A percentile compares a stretch with the other conserved stretches of the same genome.
Evolutionary conservation across 2,113 vertebrate genomes (phyloP).

Genomic region (Menidia beryllina): DNA sequence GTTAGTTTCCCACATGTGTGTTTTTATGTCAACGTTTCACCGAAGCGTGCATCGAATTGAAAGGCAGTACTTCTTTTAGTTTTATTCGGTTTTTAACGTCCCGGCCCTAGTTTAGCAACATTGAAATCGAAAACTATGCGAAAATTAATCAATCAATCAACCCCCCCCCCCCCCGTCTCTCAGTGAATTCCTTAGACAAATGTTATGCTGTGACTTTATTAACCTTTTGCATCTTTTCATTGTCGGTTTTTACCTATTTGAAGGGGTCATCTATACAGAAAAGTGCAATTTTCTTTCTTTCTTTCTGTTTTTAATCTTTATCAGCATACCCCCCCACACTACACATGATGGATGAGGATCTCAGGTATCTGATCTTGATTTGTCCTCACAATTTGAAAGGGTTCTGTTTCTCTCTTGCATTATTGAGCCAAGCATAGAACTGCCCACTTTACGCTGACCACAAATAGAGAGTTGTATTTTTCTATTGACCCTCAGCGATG

Average conservation of each 20-base stretch:
- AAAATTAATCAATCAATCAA: not conserved
- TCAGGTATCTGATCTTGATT: slow-evolving; percentile 55
- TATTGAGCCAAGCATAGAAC: slow-evolving; percentile 51
- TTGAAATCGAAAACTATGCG: slow-evolving; percentile 26
- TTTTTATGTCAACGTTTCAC: slow-evolving; percentile 24
- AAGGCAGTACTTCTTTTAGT: slow-evolving; percentile 22
- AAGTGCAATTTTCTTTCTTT: not conserved
- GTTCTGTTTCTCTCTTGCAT: slow-evolving; percentile 33
- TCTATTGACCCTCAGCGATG: slow-evolving; percentile 38
- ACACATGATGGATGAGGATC: slow-evolving; percentile 49
- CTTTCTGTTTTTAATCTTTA: no score
- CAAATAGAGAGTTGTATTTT: slow-evolving; percentile 50
- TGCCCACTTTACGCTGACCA: slow-evolving; percentile 22
- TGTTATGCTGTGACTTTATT: slow-evolving; percentile 2
- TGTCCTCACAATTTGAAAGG: slow-evolving; percentile 19
- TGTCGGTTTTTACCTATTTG: slow-evolving; percentile 15
- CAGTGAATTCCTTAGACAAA: not conserved
- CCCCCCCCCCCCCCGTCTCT: not conserved
- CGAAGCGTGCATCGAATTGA: slow-evolving; percentile 29
- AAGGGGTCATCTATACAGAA: slow-evolving; percentile 15
- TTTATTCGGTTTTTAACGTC: no score
- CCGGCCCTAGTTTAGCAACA: slow-evolving; percentile 8
- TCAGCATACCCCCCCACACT: not conserved
- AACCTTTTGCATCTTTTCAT: not conserved
- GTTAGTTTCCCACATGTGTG: slow-evolving; percentile 41